A percentile compares a stretch with the other conserved stretches of the same genome.
phyloP scores from a whole-genome alignment of 2,113 vertebrate species.

The Coreoperca whiteheadi region DNA sequence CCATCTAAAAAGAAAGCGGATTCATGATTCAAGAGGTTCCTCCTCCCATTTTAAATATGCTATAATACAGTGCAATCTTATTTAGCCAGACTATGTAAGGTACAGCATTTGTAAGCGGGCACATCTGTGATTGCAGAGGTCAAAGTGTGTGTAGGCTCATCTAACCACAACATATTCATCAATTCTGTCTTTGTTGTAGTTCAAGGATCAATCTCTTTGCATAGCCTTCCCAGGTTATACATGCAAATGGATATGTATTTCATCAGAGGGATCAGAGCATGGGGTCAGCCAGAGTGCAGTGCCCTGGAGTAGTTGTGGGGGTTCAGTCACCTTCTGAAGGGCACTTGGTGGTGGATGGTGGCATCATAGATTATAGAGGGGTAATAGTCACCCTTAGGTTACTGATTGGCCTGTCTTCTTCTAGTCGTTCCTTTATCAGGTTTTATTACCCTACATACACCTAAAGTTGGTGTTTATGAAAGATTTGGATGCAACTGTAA shows the following conservation, averaged over 20 bases:
- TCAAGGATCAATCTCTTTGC: constrained; percentile 50
- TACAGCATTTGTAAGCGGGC: neutral
- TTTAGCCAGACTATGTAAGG: neutral
- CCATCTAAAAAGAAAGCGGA: constrained; percentile 17
- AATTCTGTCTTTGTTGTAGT: constrained; percentile 44
- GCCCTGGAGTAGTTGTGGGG: neutral
- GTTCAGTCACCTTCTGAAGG: constrained; percentile 28
- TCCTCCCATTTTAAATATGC: neutral
- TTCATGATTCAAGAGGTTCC: constrained; percentile 7
- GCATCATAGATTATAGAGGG: neutral
- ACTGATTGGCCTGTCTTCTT: neutral
- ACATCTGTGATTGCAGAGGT: neutral
- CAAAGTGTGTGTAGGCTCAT: constrained; percentile 2
- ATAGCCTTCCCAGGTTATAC: constrained; percentile 37
- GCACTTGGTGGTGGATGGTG: constrained; percentile 2
- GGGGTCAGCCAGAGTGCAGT: constrained; percentile 30
- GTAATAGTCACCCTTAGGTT: no score
- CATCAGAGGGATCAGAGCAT: constrained; percentile 8
- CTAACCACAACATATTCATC: constrained; percentile 46
- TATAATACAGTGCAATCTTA: neutral
- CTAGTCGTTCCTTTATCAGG: neutral
- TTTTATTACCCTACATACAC: neutral
- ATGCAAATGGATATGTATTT: constrained; percentile 46
- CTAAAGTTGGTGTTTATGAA: neutral
- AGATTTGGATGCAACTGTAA: neutral